phyloP scores from a whole-genome alignment of 2,113 vertebrate genomes.

The Sigmodon hispidus region DNA sequence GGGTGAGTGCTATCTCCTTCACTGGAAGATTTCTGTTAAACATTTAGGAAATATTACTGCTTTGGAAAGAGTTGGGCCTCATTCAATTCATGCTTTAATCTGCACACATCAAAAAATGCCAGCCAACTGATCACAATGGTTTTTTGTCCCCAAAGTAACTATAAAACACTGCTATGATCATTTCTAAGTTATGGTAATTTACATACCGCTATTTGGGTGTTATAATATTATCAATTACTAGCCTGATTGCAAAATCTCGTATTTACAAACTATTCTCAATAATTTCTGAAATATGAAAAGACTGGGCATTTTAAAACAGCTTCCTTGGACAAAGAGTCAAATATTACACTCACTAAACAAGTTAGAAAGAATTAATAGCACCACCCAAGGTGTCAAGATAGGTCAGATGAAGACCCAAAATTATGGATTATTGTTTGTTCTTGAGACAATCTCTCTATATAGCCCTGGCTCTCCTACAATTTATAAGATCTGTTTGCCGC shows the following conservation, averaged over 20 bases:
- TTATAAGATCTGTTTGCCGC: background rate
- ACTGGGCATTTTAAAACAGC: background rate
- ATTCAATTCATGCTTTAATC: conserved; percentile 8
- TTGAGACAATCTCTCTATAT: background rate
- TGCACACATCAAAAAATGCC: conserved; percentile 1
- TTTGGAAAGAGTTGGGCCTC: conserved; percentile 17
- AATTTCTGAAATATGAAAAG: conserved; percentile 52
- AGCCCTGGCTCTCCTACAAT: background rate
- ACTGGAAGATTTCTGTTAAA: background rate
- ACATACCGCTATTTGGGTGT: background rate
- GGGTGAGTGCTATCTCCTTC: background rate
- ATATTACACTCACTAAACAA: conserved; percentile 20
- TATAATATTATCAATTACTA: conserved; percentile 46
- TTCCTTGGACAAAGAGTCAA: background rate
- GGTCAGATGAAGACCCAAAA: background rate
- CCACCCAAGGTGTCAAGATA: background rate
- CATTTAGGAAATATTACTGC: conserved; percentile 11
- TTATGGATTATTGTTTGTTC: background rate
- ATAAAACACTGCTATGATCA: background rate
- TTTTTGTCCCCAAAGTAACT: background rate
- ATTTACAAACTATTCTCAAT: conserved; percentile 43
- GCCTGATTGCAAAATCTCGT: background rate
- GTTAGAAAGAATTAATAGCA: conserved; percentile 26
- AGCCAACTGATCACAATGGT: background rate
- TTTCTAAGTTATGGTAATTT: background rate